Conservation (phyloP, 2,113 vertebrate species). For the Jaculus jaculus region DNA sequence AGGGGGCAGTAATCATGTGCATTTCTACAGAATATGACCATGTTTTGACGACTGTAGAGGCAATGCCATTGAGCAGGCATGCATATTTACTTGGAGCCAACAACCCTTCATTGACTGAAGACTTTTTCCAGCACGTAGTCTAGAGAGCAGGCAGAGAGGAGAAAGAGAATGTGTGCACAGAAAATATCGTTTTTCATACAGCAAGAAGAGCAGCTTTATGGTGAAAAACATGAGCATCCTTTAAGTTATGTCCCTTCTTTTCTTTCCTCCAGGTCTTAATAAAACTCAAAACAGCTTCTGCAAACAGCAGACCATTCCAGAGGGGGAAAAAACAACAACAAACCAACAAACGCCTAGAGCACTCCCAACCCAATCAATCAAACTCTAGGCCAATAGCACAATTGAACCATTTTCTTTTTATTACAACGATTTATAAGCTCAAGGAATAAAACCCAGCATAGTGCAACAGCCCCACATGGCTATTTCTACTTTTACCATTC, state of each 20-base stretch:
- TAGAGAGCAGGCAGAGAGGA: not conserved
- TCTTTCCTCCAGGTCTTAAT: constrained; percentile 64
- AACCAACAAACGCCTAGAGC: constrained; percentile 18
- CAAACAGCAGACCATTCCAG: constrained; percentile 27
- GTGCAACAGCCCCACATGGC: not conserved
- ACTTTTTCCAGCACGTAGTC: not conserved
- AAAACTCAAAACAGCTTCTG: constrained; percentile 53
- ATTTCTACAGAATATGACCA: constrained; percentile 28
- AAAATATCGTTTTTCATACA: not conserved
- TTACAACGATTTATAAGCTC: constrained; percentile 51
- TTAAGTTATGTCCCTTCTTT: not conserved
- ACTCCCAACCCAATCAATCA: constrained; percentile 34
- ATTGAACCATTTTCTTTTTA: constrained; percentile 59
- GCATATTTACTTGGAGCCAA: not conserved
- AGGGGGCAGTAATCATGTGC: not conserved
- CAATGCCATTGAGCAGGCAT: constrained; percentile 2
- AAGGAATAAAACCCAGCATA: not conserved
- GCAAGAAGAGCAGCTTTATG: not conserved
- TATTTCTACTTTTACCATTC: constrained; percentile 23
- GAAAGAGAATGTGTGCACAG: constrained; percentile 25
- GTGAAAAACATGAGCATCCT: not conserved
- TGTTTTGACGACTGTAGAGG: not conserved
- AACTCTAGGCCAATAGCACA: constrained; percentile 18
- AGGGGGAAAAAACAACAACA: too few relatives aligned
- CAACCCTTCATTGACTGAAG: constrained; percentile 19